Percentiles rank a stretch among this genome's conserved stretches.
These are phyloP conservation scores for Petaurus breviceps DNA, from an alignment of 2,113 vertebrate genomes.

Conservation along the genomic window DNA sequence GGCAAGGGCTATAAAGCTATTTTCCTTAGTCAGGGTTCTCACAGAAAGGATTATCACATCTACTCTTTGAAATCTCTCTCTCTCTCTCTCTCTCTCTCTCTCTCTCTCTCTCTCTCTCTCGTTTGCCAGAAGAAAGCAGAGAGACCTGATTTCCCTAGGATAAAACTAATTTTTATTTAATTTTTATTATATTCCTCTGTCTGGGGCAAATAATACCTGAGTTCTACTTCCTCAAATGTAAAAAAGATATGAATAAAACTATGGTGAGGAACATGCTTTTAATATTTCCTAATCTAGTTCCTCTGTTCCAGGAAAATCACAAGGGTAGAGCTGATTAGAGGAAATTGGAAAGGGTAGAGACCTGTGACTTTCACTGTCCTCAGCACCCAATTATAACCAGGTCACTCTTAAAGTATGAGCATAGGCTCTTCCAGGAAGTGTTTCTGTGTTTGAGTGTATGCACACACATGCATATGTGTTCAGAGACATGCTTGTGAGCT, in stretches of 20 bases:
- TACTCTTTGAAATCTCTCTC: neutral
- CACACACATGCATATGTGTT: neutral
- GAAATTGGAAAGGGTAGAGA: neutral
- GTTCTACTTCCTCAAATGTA: neutral
- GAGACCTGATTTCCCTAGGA: neutral
- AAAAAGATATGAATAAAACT: neutral
- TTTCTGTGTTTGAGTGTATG: neutral
- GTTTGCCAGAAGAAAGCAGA: neutral
- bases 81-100: no score
- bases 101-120: no score
- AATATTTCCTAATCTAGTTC: neutral
- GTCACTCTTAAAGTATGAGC: neutral
- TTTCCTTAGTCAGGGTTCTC: neutral
- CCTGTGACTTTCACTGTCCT: neutral
- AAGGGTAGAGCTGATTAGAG: neutral
- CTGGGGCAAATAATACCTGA: neutral
- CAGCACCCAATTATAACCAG: neutral
- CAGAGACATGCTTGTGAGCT: no score
- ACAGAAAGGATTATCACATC: neutral
- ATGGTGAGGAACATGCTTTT: neutral
- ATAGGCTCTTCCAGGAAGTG: neutral
- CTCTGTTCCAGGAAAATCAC: neutral
- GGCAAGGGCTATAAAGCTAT: neutral
- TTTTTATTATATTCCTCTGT: neutral
- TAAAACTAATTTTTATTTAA: neutral